Evolutionary conservation across 2,113 vertebrate species (phyloP).

Genomic region (Python bivittatus): DNA sequence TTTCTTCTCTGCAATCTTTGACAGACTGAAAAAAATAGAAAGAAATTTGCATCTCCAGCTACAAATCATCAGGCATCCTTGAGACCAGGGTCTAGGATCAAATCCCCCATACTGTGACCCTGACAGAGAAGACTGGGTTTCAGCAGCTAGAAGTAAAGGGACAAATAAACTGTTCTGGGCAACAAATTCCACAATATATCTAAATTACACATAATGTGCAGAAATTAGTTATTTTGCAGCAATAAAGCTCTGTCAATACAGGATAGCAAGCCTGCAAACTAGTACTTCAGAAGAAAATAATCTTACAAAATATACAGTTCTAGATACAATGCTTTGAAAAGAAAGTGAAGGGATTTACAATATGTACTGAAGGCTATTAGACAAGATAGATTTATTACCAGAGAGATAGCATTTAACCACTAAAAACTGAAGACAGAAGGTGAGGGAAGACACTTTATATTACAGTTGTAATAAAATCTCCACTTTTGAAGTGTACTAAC

Average conservation of each 20-base stretch:
- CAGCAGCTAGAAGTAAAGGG: background rate
- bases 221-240: background rate
- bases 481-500: background rate
- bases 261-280: background rate
- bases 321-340: background rate
- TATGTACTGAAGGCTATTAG: background rate
- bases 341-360: background rate
- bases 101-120: background rate
- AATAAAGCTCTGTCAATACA: background rate
- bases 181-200: background rate
- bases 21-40: background rate
- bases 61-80: too few species aligned
- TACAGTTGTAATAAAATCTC: background rate
- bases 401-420: background rate
- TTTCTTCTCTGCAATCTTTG: background rate
- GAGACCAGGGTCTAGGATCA: background rate
- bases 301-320: background rate
- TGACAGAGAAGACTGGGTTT: background rate
- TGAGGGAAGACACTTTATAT: background rate
- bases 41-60: background rate
- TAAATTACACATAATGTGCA: background rate
- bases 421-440: background rate
- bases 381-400: background rate
- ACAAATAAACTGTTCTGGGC: background rate
- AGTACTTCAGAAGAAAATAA: background rate